Evolutionary conservation across 1,140 invertebrate genomes (phyloP), one percentile per base, ranked within the genome.

Genomic region (Liolophura sinensis): DNA sequence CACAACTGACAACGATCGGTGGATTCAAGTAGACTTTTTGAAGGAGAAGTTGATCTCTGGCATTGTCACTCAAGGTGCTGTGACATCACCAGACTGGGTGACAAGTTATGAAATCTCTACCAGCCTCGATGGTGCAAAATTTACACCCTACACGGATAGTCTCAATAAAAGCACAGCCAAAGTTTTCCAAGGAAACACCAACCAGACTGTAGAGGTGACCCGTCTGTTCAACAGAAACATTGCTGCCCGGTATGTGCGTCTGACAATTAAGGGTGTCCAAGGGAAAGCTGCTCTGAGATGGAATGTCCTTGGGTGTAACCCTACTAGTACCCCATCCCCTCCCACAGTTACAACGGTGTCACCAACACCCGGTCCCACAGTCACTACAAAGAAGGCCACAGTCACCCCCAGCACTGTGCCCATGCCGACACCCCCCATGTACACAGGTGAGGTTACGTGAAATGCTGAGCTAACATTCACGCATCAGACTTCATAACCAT

Each of bases 41-140:
- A 62, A 78, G 59, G 66, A 75, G 7, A 74, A 80, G 56, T 67
- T 78, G 48, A 70, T 85, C 16, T 78, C 82, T 18, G 83, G 83
- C 12, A 66, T 85, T 27, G 69, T 78, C 20, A 81, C 80, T 6
- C 83, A 85, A 67, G 83, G 83, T 12, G 68, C 75, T 25, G 74
- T 78, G 14, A 58, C 70, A 20, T 55, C 40, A 16, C 64, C 76
- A 9, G 74, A 78, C 25, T 85, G 80, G 78, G 76, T 84, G 0
- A 78, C 75, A 25, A 56, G 60, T 20, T 85, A 77, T 62, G 75
- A 69, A 18, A 72, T 85, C 1, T 65, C 72, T 12, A 74, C 73
- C 16, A 82, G 80, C 15, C 24, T 67, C 6, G 82, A 84, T 73
- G 80, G 80, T 20, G 59, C 69, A 18, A 59, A 55, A 24, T 77